phyloP scores from a whole-genome alignment of 2,113 vertebrate genomes.

The Muntiacus reevesi region DNA sequence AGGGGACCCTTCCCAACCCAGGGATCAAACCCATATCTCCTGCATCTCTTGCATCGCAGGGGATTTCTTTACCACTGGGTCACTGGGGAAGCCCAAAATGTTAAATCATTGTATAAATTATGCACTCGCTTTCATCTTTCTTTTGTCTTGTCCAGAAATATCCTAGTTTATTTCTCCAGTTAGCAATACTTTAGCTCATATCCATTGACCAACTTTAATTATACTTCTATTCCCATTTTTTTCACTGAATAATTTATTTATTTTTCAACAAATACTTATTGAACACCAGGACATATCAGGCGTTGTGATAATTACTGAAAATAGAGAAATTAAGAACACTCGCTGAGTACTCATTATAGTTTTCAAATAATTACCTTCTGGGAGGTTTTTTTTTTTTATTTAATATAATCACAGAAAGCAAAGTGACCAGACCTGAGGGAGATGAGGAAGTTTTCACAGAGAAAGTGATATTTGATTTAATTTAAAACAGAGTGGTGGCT shows the following conservation, averaged over 20 bases:
- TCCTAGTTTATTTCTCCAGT: background rate
- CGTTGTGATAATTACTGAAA: background rate
- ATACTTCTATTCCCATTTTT: background rate
- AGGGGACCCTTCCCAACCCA: background rate
- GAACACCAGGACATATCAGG: background rate
- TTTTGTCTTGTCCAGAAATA: background rate
- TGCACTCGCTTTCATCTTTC: background rate
- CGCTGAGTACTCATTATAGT: background rate
- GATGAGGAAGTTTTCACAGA: conserved; percentile 1
- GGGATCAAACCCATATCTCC: background rate
- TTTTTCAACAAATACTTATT: background rate
- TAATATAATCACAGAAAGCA: background rate
- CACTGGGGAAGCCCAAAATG: background rate
- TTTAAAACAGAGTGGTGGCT: background rate
- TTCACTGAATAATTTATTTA: background rate
- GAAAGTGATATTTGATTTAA: background rate
- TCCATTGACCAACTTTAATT: background rate
- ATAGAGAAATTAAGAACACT: background rate
- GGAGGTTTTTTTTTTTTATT: background rate
- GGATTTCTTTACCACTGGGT: background rate
- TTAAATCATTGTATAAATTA: background rate
- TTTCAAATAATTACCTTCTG: background rate
- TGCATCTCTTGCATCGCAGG: background rate
- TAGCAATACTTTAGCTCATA: background rate
- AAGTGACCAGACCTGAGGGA: background rate